Percentiles rank a stretch among this genome's conserved stretches.
phyloP scores from a whole-genome alignment of 2,888 invertebrate genomes.

The Euphydryas editha region DNA sequence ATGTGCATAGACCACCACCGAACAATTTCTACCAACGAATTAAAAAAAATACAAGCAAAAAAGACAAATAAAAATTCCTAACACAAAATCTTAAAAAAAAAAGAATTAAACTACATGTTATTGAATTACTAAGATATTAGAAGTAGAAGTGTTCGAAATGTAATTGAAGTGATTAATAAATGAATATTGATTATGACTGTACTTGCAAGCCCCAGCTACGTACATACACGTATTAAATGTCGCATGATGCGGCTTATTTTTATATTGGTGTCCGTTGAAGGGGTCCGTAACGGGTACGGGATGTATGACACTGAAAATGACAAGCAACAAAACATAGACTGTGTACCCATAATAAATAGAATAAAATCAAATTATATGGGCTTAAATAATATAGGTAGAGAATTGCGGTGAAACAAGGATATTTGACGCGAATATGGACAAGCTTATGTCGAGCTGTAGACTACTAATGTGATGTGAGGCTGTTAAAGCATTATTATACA shows the following conservation, averaged over 20 bases:
- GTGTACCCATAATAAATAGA: neutral
- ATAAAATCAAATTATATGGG: neutral
- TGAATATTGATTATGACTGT: constrained; percentile 38
- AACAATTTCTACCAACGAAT: too few species aligned
- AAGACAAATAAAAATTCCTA: too few species aligned
- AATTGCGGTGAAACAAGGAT: too few species aligned
- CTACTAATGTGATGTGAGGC: too few species aligned
- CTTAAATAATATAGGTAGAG: too few species aligned
- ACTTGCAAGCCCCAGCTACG: constrained; percentile 55
- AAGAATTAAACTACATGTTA: neutral
- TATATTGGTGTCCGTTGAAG: constrained; percentile 59
- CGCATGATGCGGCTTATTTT: constrained; percentile 70
- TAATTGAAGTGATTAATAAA: constrained; percentile 28
- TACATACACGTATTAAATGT: constrained; percentile 79
- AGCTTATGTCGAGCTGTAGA: too few species aligned
- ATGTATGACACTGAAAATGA: constrained; percentile 68
- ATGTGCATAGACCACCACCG: too few species aligned
- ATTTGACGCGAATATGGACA: too few species aligned
- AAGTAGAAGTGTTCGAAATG: neutral
- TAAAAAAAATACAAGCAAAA: too few species aligned
- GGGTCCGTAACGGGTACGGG: constrained; percentile 59
- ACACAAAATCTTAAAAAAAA: too few species aligned
- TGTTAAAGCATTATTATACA: too few species aligned
- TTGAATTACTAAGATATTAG: neutral
- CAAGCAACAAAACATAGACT: neutral